Conservation (phyloP, 2,113 vertebrate species). For the Varanus salvator region DNA sequence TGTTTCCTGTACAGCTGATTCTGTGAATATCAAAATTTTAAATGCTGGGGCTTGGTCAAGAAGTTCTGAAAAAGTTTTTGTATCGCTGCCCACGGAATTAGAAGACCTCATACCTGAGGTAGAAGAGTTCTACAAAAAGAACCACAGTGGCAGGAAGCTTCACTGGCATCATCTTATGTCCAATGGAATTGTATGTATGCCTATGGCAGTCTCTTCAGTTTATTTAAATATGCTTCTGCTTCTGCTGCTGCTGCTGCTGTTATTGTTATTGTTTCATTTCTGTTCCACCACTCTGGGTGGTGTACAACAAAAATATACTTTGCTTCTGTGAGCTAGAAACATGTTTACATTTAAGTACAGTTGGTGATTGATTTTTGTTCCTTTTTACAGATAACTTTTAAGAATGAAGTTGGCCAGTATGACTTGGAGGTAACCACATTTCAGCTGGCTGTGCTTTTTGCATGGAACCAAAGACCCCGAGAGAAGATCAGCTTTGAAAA, state of each 20-base stretch:
- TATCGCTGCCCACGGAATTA: slow-evolving; percentile 95
- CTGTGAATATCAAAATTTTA: slow-evolving; percentile 99
- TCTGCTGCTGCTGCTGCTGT: no score
- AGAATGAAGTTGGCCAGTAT: slow-evolving; percentile 98
- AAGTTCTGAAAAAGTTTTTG: slow-evolving; percentile 98
- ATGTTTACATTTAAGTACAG: not conserved
- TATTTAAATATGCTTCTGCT: not conserved
- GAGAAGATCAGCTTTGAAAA: slow-evolving; percentile 99
- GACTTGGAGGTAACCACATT: slow-evolving; percentile 99
- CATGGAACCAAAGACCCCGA: slow-evolving; percentile 99
- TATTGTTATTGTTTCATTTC: no score
- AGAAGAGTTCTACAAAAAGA: slow-evolving; percentile 99
- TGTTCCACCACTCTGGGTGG: no score
- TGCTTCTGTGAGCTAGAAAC: not conserved
- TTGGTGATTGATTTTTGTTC: slow-evolving; percentile 26
- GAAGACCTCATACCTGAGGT: slow-evolving; percentile 99
- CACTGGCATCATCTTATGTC: slow-evolving; percentile 99
- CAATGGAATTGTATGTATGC: slow-evolving; percentile 95
- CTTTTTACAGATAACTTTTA: slow-evolving; percentile 92
- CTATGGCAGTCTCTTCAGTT: not conserved
- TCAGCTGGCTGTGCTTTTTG: slow-evolving; percentile 96
- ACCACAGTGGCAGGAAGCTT: slow-evolving; percentile 97
- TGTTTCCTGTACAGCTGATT: slow-evolving; percentile 85
- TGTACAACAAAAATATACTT: not conserved
- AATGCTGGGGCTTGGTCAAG: slow-evolving; percentile 98